Evolutionary conservation across 2,888 invertebrate genomes (phyloP), one percentile per base, ranked within the genome.

Genomic region (Isoperla grammatica): DNA sequence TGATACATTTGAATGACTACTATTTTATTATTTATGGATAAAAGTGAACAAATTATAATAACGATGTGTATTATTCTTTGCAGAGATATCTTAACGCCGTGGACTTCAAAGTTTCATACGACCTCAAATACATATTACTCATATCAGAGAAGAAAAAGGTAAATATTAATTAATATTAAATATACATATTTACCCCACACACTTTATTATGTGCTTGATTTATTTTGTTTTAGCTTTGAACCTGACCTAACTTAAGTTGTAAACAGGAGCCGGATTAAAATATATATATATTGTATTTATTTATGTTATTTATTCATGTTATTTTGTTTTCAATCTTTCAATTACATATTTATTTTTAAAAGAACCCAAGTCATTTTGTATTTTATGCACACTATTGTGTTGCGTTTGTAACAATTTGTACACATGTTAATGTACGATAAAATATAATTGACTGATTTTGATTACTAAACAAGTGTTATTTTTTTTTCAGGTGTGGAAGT

Each of bases 61-160:
- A n/a, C n/a, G n/a, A n/a, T n/a, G 29, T 29, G 4, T 29, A 4
- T 64, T 64, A 60, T 64, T 66, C 66, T 55, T 75, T 74, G 56
- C 79, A 89, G 90, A 83, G 89, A 72, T 87, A 87, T 75, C 77
- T 88, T 64, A 85, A 88, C 71, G 87, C 88, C 12, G 84, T 85
- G 66, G 85, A 88, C 72, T 90, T 86, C 78, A 80, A 84, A 69
- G 83, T 90, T 62, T 89, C 91, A 37, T 85, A 85, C 9, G 89
- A 90, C 73, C 78, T 87, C 68, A 86, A 85, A 72, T 90, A 84
- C 69, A 86, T 91, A 46, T 79, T 91, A 20, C 79, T 90, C 39
- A 83, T 88, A 65, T 86, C 87, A 9, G 87, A 89, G 71, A 81
- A 83, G 45, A 69, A 69, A 59, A 73, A 73, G 68, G 74, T 76